A percentile compares a stretch with the other conserved stretches of the same genome.
Conservation (phyloP, 2,888 invertebrate species). For the Sinelater perroti region DNA sequence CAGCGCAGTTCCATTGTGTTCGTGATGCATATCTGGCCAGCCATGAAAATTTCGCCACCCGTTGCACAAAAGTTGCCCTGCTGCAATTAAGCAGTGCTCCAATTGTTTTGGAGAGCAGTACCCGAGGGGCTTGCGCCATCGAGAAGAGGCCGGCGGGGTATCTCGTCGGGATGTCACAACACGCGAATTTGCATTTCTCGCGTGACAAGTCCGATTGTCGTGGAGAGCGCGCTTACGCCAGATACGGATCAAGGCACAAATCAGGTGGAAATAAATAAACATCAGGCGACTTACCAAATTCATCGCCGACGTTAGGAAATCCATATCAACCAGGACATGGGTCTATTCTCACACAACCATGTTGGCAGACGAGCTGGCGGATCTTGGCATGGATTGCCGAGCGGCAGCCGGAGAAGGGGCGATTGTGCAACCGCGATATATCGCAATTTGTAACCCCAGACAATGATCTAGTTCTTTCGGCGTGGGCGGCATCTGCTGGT, state of each 20-base stretch:
- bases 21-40: too few species aligned
- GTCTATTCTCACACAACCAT: constrained; percentile 36
- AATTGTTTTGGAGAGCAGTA: background rate
- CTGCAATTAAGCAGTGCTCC: too few species aligned
- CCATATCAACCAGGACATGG: constrained; percentile 29
- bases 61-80: too few species aligned
- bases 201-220: background rate
- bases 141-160: too few species aligned
- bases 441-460: constrained; percentile 45
- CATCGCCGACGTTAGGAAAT: constrained; percentile 31
- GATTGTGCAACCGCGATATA: constrained; percentile 42
- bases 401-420: constrained; percentile 47
- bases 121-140: background rate
- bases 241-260: background rate
- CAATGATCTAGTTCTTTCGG: constrained; percentile 24
- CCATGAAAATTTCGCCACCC: too few species aligned
- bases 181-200: background rate
- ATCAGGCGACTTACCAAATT: constrained; percentile 37
- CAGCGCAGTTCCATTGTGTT: too few species aligned
- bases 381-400: constrained; percentile 37
- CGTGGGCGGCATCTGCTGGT: constrained; percentile 24
- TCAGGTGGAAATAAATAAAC: constrained; percentile 9
- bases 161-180: constrained; percentile 1
- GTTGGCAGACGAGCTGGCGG: constrained; percentile 22
- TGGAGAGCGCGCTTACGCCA: background rate